These are phyloP conservation scores for Novumbra hubbsi DNA, from an alignment of 2,797 vertebrate genomes.

Conservation along the genomic window DNA sequence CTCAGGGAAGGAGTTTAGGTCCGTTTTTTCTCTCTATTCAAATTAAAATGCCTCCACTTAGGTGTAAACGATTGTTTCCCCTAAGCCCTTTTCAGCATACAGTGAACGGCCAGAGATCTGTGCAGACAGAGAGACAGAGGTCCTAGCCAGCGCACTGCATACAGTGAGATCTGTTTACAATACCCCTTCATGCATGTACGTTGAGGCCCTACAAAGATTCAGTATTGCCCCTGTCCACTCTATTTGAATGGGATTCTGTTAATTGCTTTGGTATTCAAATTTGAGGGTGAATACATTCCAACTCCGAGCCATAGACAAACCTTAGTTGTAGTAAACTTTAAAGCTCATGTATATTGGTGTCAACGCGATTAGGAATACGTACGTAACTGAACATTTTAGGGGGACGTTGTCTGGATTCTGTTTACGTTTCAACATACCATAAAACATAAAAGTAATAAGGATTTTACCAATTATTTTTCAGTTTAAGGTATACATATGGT, in stretches of 20 bases:
- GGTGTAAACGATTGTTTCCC: conserved; percentile 46
- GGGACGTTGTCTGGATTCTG: neutral
- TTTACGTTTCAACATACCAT: neutral
- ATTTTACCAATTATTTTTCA: neutral
- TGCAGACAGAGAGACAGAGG: conserved; percentile 47
- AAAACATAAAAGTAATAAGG: neutral
- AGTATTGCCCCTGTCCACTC: conserved; percentile 25
- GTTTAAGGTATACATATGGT: neutral
- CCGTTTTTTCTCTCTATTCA: conserved; percentile 68
- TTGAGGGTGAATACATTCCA: conserved; percentile 67
- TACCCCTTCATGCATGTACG: conserved; percentile 25
- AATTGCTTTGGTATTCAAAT: conserved; percentile 17
- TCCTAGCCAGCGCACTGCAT: conserved; percentile 39
- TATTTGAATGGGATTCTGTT: conserved; percentile 39
- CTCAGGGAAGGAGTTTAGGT: conserved; percentile 75
- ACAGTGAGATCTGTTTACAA: conserved; percentile 62
- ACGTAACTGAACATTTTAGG: neutral
- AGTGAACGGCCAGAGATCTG: conserved; percentile 24
- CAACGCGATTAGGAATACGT: neutral
- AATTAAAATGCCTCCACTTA: conserved; percentile 56
- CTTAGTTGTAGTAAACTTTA: conserved; percentile 23
- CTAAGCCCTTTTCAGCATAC: conserved; percentile 31
- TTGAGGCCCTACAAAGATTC: conserved; percentile 43
- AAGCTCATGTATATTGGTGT: conserved; percentile 9
- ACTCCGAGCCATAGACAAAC: conserved; percentile 65